These are phyloP conservation scores for Sarcophaga bullata DNA, from an alignment of 1,140 invertebrate genomes.

Conservation along the genomic window DNA sequence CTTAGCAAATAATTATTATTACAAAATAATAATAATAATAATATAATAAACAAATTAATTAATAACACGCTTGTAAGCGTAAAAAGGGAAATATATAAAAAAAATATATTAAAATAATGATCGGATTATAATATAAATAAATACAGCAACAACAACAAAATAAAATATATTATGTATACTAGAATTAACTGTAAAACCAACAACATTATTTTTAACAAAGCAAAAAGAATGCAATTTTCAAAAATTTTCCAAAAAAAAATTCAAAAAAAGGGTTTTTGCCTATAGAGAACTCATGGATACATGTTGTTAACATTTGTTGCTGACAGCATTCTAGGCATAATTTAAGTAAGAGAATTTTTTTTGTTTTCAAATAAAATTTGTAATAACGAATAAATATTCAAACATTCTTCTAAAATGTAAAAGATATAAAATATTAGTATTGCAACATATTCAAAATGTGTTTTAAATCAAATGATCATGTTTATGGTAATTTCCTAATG, in stretches of 20 bases:
- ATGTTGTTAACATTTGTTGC: background rate
- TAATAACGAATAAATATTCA: too few species aligned
- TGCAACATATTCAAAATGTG: too few species aligned
- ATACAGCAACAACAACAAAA: conserved; percentile 5
- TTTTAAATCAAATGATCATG: too few species aligned
- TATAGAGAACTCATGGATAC: too few species aligned
- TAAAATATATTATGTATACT: conserved; percentile 17
- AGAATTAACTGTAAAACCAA: conserved; percentile 1
- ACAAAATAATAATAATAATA: conserved; percentile 29
- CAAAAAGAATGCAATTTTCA: background rate
- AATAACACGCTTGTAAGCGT: too few species aligned
- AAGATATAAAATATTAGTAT: too few species aligned
- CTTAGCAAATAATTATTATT: conserved; percentile 31
- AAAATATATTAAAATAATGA: conserved; percentile 30
- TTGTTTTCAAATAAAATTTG: too few species aligned
- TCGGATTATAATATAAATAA: conserved; percentile 32
- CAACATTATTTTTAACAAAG: conserved; percentile 4
- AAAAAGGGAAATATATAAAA: conserved; percentile 40
- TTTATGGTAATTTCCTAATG: too few species aligned
- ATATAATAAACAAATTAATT: background rate
- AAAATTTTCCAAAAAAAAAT: background rate
- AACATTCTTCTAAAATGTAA: too few species aligned
- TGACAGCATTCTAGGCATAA: too few species aligned
- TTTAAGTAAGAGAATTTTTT: too few species aligned
- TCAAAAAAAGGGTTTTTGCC: background rate